Conservation (phyloP, 2,797 vertebrate genomes). For the Moxostoma hubbsi region DNA sequence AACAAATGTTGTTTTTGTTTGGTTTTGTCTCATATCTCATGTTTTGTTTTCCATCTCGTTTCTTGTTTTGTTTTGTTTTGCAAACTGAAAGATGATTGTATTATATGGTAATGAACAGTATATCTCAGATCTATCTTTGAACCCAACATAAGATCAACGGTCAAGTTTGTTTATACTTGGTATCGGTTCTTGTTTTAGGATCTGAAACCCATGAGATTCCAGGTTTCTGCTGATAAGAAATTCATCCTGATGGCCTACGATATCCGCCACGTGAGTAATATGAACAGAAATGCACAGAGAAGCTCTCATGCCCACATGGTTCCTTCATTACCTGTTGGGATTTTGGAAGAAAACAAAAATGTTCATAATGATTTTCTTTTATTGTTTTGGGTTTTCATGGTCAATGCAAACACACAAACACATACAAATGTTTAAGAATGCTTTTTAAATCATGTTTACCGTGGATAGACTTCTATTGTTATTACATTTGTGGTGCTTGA, state of each 20-base stretch:
- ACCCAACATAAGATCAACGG: neutral
- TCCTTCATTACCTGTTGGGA: neutral
- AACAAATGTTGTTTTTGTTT: no score
- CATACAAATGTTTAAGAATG: no score
- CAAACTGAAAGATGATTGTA: neutral
- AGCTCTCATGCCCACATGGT: conserved; percentile 3
- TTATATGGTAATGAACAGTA: neutral
- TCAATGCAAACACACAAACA: neutral
- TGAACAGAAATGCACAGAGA: neutral
- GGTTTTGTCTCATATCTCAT: no score
- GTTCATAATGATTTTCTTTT: neutral
- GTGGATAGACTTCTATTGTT: no score
- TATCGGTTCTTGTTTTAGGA: conserved; percentile 66
- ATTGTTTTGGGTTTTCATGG: neutral
- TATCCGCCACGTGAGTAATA: conserved; percentile 77
- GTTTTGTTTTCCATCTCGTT: no score
- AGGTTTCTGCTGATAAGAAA: conserved; percentile 82
- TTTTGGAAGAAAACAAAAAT: neutral
- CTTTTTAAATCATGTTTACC: no score
- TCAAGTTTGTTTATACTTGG: neutral
- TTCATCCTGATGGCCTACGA: conserved; percentile 81
- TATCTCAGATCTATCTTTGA: neutral
- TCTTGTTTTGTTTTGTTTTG: neutral
- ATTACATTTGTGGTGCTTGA: no score
- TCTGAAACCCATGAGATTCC: conserved; percentile 73